Percentiles rank a stretch among this genome's conserved stretches.
These are phyloP conservation scores for Eupithecia centaureata DNA, from an alignment of 2,888 invertebrate genomes.

Conservation along the genomic window DNA sequence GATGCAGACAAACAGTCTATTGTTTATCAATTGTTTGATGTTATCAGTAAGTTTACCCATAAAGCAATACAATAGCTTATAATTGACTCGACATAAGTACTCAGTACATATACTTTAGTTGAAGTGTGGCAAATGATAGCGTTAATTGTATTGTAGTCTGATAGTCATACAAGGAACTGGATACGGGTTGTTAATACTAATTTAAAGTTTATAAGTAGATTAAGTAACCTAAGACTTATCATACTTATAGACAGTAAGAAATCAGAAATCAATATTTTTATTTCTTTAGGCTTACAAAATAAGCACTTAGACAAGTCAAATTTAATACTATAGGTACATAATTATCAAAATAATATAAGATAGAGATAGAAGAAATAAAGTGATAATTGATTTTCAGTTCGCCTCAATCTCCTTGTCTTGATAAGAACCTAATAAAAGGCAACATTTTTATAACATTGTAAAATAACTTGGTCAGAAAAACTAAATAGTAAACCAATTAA, in stretches of 20 bases:
- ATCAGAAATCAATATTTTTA: too few relatives aligned
- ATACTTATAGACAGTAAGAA: background rate
- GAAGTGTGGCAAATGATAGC: background rate
- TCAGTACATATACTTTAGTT: background rate
- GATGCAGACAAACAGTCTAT: conserved; percentile 28
- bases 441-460: background rate
- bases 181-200: background rate
- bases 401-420: too few relatives aligned
- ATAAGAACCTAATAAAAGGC: too few relatives aligned
- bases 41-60: conserved; percentile 3
- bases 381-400: too few relatives aligned
- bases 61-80: background rate
- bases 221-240: background rate
- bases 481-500: conserved; percentile 6
- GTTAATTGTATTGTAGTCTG: background rate
- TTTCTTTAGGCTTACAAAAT: too few relatives aligned
- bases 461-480: background rate
- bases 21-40: conserved; percentile 22
- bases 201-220: background rate
- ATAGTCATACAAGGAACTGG: background rate
- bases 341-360: too few relatives aligned
- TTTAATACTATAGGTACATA: too few relatives aligned
- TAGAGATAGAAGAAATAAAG: too few relatives aligned
- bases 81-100: background rate
- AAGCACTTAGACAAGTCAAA: too few relatives aligned